Percentiles rank a stretch among this genome's conserved stretches.
These are phyloP conservation scores for Eretmochelys imbricata DNA, from an alignment of 2,113 vertebrate genomes.

Conservation along the genomic window DNA sequence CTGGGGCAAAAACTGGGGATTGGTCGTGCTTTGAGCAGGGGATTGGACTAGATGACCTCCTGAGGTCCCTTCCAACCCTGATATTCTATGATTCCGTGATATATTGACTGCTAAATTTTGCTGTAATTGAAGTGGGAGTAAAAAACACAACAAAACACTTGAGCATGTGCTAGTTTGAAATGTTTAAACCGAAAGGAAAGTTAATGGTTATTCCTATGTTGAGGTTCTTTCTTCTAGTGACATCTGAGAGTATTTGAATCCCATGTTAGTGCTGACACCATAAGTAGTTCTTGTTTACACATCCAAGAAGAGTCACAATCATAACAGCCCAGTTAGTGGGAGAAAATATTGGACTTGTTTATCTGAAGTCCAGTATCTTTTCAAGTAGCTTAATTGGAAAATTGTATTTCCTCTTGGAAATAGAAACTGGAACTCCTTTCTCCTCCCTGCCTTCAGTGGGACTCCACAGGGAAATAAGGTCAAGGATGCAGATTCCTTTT, in stretches of 20 bases:
- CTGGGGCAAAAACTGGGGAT: too few species aligned
- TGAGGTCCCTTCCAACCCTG: too few species aligned
- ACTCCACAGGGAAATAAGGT: neutral
- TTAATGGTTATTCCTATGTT: accelerated
- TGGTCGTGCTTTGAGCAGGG: too few species aligned
- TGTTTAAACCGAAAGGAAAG: neutral
- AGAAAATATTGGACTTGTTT: neutral
- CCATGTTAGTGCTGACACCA: neutral
- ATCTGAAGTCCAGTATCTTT: neutral
- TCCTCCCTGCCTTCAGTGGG: neutral
- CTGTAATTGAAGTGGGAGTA: neutral
- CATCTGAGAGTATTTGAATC: neutral
- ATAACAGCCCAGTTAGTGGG: accelerated
- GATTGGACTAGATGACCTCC: too few species aligned
- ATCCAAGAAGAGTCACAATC: neutral
- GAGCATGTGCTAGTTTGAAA: neutral
- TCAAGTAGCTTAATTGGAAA: neutral
- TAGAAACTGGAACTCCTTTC: slow-evolving; percentile 16
- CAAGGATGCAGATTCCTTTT: neutral
- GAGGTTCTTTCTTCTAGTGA: neutral
- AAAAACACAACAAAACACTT: neutral
- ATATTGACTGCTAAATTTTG: neutral
- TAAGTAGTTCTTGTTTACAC: neutral
- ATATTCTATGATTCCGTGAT: too few species aligned
- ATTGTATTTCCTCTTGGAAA: neutral